Evolutionary conservation across 1,140 invertebrate genomes (phyloP), one percentile per base, ranked within the genome.

Genomic region (Drosophila pallidifrons): DNA sequence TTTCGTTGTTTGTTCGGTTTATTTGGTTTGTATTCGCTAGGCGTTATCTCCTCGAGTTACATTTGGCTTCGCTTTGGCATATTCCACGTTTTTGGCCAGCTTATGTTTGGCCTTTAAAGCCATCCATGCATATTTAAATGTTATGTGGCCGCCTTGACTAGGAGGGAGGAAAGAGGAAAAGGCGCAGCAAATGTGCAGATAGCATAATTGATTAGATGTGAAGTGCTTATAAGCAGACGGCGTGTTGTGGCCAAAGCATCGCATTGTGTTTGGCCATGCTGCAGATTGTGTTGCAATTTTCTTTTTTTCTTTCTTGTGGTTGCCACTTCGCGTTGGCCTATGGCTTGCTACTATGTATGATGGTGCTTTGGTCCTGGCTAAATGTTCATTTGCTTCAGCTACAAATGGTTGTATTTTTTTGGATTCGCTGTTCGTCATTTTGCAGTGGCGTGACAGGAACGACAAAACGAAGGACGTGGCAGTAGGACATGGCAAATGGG

Each of bases 141-240:
- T 88, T 83, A 87, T 87, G 83, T 83, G 83, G 83, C 79, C 76
- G 38, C 75, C 16, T 52, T 46, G 51, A 61, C 15, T 60, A 64
- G 67, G 49, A 67, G 55, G 71, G 47, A 16, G 38, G 64, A 25
- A 25, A 25, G 20, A 25, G 20, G 20, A 25, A 3, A 4, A 25
- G 51, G 20, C 41, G 15, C 46, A 69, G 65, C 77, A 68, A 81
- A 86, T 86, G 76, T 85, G 82, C 79, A 88, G 76, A 87, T 88
- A 75, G 83, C 82, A 86, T 86, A 86, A 86, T 86, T 86, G 83
- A 86, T 86, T 86, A 86, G 83, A 86, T 86, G 83, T 87, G 82
- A 86, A 82, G 76, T 86, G 82, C 82, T 86, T 87, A 87, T 87
- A 82, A 82, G 70, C 75, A 43, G 55, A 60, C 52, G 60, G 73